Base-by-base conservation (phyloP, 2,888 invertebrate genomes). In the Amaurobius ferox region DNA sequence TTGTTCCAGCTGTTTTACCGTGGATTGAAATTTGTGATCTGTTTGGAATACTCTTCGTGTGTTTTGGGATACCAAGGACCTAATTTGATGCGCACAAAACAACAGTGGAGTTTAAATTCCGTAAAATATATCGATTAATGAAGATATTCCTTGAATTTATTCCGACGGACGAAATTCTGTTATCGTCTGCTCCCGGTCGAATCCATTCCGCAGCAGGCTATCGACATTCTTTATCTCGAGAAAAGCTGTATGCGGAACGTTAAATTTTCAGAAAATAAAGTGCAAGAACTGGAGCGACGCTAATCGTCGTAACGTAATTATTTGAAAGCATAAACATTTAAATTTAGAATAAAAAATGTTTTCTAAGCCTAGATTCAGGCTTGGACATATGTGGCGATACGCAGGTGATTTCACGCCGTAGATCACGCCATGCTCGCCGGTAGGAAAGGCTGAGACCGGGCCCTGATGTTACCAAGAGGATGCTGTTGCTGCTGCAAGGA, bases 401-500 rank as follows among this genome's bases (percentile, higher is more conserved):
- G 29, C 29, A 35, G 26, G 28, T 28, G 7, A 30, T 40, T 40
- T 40, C 40, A 19, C 39, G 68, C 68, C 68, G 68, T 40, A 23
- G 68, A 68, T 28, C 26, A 26, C 68, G 40, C 39, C 35, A 35
- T 40, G 39, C 26, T 40, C 40, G 26, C 28, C 28, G 40, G 39
- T 7, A 3, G 28, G 40, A 11, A 62, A 71, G 23, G 6, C 55
- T 55, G 23, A 23, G 19, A 55, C 30, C 26, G 67, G 64, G 32
- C 64, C 30, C 55, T 23, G 62, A 83, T 83, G 83, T 71, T 83
- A 62, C 83, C 64, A 9, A 70, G 83, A 40, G 76, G 83, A 76
- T 83, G 83, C 71, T 83, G 83, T 68, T 83, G 66, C 66, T 83
- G 83, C 71, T 83, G 83, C 83, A 77, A 71, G 64, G 83, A 83